phyloP scores from a whole-genome alignment of 2,113 vertebrate species.

The Sigmodon hispidus region DNA sequence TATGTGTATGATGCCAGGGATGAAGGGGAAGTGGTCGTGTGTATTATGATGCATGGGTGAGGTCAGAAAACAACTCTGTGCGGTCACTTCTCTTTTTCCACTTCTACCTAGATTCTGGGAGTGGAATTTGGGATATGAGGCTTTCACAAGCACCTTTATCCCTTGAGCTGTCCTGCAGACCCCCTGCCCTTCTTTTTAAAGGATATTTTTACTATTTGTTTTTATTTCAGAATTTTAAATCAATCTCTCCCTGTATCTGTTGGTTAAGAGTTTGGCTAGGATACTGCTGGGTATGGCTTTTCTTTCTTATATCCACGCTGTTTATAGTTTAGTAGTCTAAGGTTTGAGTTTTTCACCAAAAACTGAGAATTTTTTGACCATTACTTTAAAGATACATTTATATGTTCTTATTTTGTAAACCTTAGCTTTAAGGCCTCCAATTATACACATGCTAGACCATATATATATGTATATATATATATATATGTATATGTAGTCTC shows the following conservation, averaged over 20 bases:
- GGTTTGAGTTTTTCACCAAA: background rate
- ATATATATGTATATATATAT: background rate
- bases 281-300: background rate
- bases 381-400: constrained; percentile 22
- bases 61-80: background rate
- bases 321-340: background rate
- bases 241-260: background rate
- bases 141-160: background rate
- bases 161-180: background rate
- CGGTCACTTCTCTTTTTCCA: background rate
- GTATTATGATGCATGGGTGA: background rate
- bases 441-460: background rate
- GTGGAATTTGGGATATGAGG: background rate
- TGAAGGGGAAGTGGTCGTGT: background rate
- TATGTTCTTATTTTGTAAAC: background rate
- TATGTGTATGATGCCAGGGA: background rate
- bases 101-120: background rate
- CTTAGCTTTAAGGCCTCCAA: background rate
- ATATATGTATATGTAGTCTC: background rate
- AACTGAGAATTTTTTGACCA: background rate
- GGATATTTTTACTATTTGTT: background rate
- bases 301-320: background rate
- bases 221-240: constrained; percentile 3
- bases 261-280: background rate
- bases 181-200: background rate